Percentiles rank a stretch among this genome's conserved stretches.
Conservation (phyloP, 2,888 invertebrate genomes). For the Meta bourneti region DNA sequence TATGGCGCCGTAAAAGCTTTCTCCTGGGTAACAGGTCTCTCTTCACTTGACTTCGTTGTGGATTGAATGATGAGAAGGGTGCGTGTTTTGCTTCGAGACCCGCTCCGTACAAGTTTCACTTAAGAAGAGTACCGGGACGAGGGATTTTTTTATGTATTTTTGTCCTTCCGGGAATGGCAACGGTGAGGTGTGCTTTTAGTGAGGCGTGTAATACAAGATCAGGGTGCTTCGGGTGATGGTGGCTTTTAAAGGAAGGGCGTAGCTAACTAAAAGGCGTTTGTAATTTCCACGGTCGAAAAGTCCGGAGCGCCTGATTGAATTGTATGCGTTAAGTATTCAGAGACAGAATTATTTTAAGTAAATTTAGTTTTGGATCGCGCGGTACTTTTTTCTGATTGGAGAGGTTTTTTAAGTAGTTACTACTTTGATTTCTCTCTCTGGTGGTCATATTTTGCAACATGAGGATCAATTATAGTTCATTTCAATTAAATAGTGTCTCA, state of each 20-base stretch:
- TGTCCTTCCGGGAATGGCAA: neutral
- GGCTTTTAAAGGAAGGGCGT: neutral
- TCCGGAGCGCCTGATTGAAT: neutral
- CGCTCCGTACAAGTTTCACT: neutral
- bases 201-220: neutral
- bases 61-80: slow-evolving; percentile 11
- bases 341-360: too few relatives aligned
- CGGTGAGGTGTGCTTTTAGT: neutral
- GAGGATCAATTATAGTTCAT: too few relatives aligned
- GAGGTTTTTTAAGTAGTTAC: too few relatives aligned
- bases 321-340: neutral
- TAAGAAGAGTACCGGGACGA: neutral
- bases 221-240: neutral
- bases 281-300: neutral
- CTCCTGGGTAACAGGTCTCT: neutral
- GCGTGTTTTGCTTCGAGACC: neutral
- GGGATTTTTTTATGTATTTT: neutral
- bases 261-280: neutral
- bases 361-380: too few relatives aligned
- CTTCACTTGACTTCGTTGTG: slow-evolving; percentile 10
- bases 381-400: too few relatives aligned
- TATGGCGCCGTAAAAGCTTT: neutral
- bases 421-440: too few relatives aligned
- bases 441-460: too few relatives aligned
- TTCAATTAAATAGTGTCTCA: too few relatives aligned